phyloP scores from a whole-genome alignment of 1,140 invertebrate species.

The Sitophilus oryzae region DNA sequence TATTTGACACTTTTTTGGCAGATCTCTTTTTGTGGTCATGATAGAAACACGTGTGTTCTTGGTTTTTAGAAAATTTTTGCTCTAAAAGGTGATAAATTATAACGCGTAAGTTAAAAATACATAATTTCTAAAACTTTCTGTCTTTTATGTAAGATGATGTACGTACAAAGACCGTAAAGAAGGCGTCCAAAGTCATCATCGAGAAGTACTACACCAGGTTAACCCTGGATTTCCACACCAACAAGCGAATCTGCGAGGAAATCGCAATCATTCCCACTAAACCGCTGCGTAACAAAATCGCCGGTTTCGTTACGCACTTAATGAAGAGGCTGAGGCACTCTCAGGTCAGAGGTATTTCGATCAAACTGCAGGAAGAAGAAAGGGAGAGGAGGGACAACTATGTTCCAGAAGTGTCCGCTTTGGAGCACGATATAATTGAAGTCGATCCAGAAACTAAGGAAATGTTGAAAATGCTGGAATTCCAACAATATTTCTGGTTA shows the following conservation, averaged over 20 bases:
- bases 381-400: conserved; percentile 98
- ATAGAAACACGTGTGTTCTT: background rate
- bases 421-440: conserved; percentile 89
- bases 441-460: conserved; percentile 96
- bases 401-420: conserved; percentile 94
- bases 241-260: conserved; percentile 99
- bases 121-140: background rate
- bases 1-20: background rate
- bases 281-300: conserved; percentile 96
- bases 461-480: conserved; percentile 95
- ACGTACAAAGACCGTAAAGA: conserved; percentile 98
- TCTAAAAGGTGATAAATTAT: background rate
- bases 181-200: conserved; percentile 98
- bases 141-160: conserved; percentile 77
- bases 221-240: conserved; percentile 97
- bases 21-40: background rate
- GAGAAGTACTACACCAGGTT: conserved; percentile 98
- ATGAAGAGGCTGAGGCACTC: conserved; percentile 97
- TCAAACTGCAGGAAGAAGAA: conserved; percentile 98
- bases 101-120: background rate
- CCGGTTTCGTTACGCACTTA: conserved; percentile 98
- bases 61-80: background rate
- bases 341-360: conserved; percentile 96
- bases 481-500: conserved; percentile 84
- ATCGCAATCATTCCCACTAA: conserved; percentile 98